A percentile compares a stretch with the other conserved stretches of the same genome.
Conservation (phyloP, 2,797 vertebrate species). For the Enteromius paludinosus region DNA sequence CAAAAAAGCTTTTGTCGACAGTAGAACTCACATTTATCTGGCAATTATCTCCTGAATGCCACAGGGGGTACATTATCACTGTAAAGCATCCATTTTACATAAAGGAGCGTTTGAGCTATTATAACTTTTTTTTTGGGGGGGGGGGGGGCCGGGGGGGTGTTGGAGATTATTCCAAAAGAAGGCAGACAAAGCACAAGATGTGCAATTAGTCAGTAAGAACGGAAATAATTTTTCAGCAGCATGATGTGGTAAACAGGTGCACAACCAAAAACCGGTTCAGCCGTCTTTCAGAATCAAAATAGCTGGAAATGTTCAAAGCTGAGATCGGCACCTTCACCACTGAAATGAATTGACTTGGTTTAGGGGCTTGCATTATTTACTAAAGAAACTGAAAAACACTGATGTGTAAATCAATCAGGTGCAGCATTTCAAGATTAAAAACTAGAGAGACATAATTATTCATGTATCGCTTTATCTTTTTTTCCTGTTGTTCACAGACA, state of each 20-base stretch:
- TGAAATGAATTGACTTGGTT: slow-evolving; percentile 38
- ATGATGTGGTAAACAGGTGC: slow-evolving; percentile 50
- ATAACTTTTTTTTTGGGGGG: slow-evolving; percentile 39
- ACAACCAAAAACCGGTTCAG: slow-evolving; percentile 24
- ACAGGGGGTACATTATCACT: slow-evolving; percentile 21
- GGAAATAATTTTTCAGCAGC: slow-evolving; percentile 27
- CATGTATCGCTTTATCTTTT: background rate
- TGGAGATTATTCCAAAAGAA: slow-evolving; percentile 21
- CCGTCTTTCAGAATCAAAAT: background rate
- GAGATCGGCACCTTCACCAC: slow-evolving; percentile 12
- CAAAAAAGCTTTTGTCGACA: slow-evolving; percentile 46
- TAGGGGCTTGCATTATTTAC: slow-evolving; percentile 33
- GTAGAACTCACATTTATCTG: slow-evolving; percentile 47
- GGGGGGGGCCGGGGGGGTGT: too few relatives aligned
- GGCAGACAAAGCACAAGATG: slow-evolving; percentile 7
- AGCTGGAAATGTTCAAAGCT: slow-evolving; percentile 32
- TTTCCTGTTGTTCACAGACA: slow-evolving; percentile 34
- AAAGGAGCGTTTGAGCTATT: slow-evolving; percentile 46
- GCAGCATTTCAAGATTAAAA: slow-evolving; percentile 41
- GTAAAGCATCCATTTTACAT: slow-evolving; percentile 39
- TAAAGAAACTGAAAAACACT: slow-evolving; percentile 37
- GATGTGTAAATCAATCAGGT: slow-evolving; percentile 57
- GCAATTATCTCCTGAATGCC: slow-evolving; percentile 51
- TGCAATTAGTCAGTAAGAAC: slow-evolving; percentile 42
- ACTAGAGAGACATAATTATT: slow-evolving; percentile 29